Base-by-base conservation (phyloP, 2,888 invertebrate genomes). In the Allophyes oxyacanthae region DNA sequence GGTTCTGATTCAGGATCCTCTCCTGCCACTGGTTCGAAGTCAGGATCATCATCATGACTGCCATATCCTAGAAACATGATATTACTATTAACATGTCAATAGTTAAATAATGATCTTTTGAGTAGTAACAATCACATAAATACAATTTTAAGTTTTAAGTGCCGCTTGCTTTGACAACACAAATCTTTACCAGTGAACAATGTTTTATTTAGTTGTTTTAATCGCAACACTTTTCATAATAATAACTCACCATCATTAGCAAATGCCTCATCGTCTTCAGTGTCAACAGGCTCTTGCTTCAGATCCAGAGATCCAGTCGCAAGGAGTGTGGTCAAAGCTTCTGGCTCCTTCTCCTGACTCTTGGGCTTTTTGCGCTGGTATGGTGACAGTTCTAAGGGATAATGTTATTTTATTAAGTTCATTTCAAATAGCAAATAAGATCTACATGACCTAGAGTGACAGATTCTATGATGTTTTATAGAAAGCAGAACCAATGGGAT, bases 301-400 rank as follows among this genome's bases (percentile, higher is more conserved):
- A 91, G 64, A 0, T 86, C 82, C 32, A 90, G 50, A 2, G 84
- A 65, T 1, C 88, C 89, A 0, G 79, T 73, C 0, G 84, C 90
- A 11, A 91, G 64, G 25, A 91, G 62, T 10, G 86, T 79, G 1
- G 91, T 89, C 9, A 91, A 64, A 0, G 90, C 81, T 55, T 84
- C 85, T 0, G 78, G 85, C 54, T 93, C 93, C 34, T 87, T 83
- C 8, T 75, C 72, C 0, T 66, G 58, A 4, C 69, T 71, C 52
- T 85, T 90, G 0, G 85, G 83, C 53, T 89, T 91, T 75, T 92
- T 94, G 10, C 92, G 86, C 33, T 86, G 88, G 64, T 94, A 94
- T 36, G 93, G 94, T 10, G 94, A 93, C 1, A 89, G 61, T 64
- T 88, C 93, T 92, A 37, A 68, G 64, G 14, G 53, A 6, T 52